Evolutionary conservation across 64 coral and sea anemone genomes (phyloP), one percentile per base, ranked within the genome.

Genomic region (Cladopsammia gracilis): DNA sequence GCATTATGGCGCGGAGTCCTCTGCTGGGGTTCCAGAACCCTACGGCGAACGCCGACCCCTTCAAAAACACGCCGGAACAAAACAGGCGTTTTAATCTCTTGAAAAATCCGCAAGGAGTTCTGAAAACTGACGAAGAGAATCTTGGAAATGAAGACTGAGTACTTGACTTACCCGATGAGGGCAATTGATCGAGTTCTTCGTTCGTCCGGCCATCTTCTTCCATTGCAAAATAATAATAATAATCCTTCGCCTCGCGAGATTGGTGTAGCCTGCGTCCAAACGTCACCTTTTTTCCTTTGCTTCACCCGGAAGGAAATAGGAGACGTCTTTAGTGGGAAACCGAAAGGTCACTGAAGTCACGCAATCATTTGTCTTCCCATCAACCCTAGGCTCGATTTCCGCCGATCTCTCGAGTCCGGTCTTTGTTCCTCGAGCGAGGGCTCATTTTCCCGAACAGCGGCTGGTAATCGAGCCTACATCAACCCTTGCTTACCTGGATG

Each of bases 1-100:
- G 67, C 85, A 95, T 81, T 68, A 87, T 23, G 52, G 64, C 62
- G 46, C 89, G 94, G 57, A 58, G 86, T 69, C 76, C 76, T 80
- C 65, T 82, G 25, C 82, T 66, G 69, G 88, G 81, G 25, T 87
- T 86, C 94, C 89, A 75, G 13, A 81, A 81, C 42, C 78, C 78
- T 5, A 81, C 56, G 15, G 81, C 43, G 9, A 80, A 58, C 3
- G 88, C 88, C 26, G 58, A 50, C 1, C 56, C 64, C 15, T 95
- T 91, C 54, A 95, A 58, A 46, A 95, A 46, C 51, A 71, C 61
- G 47, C 80, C 79, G 3, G 82, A 87, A 23, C 71, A 82, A 50
- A 92, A 86, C 12, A 92, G 48, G 71, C 18, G 34, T 26, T 62
- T 62, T 34, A 56, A 13, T 42, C 25, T 42, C 48, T 72, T 12